Percentiles rank a stretch among this genome's conserved stretches.
Evolutionary conservation across 2,888 invertebrate species (phyloP).

Genomic region (Drosophila pegasa): DNA sequence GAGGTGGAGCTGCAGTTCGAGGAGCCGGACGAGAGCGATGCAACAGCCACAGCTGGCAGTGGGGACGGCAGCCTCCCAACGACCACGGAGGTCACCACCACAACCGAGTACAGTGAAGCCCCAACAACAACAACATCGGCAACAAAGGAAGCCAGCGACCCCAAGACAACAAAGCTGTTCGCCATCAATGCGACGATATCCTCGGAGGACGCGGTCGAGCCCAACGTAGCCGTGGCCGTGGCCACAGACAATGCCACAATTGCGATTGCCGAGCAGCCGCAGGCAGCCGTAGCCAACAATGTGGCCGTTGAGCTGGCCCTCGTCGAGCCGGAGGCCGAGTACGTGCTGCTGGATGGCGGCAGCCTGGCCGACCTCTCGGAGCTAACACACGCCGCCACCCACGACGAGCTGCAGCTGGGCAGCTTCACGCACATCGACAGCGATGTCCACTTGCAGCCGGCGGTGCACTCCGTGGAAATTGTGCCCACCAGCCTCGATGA

Average conservation of each 20-base stretch:
- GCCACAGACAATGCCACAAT: conserved; percentile 59
- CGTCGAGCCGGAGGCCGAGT: conserved; percentile 74
- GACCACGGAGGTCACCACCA: conserved; percentile 40
- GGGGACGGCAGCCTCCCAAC: conserved; percentile 35
- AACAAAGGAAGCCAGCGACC: conserved; percentile 37
- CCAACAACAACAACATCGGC: conserved; percentile 20
- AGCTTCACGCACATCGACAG: conserved; percentile 80
- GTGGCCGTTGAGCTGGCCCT: conserved; percentile 60
- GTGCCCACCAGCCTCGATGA: conserved; percentile 80
- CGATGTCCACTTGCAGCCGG: conserved; percentile 79
- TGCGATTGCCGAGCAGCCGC: conserved; percentile 64
- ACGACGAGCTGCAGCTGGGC: conserved; percentile 73
- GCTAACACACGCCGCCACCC: conserved; percentile 23
- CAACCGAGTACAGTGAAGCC: conserved; percentile 40
- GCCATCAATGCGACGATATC: conserved; percentile 65
- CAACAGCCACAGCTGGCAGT: conserved; percentile 39
- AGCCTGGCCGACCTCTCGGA: conserved; percentile 20
- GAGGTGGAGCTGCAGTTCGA: conserved; percentile 72
- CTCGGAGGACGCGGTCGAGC: conserved; percentile 34
- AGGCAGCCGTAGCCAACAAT: conserved; percentile 63
- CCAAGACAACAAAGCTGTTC: conserved; percentile 58
- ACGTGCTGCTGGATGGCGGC: conserved; percentile 71
- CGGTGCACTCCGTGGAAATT: conserved; percentile 81
- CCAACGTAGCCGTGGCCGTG: conserved; percentile 59
- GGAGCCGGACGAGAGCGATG: conserved; percentile 70